Conservation (phyloP, 2,888 invertebrate species). For the Odontomyia ornata region DNA sequence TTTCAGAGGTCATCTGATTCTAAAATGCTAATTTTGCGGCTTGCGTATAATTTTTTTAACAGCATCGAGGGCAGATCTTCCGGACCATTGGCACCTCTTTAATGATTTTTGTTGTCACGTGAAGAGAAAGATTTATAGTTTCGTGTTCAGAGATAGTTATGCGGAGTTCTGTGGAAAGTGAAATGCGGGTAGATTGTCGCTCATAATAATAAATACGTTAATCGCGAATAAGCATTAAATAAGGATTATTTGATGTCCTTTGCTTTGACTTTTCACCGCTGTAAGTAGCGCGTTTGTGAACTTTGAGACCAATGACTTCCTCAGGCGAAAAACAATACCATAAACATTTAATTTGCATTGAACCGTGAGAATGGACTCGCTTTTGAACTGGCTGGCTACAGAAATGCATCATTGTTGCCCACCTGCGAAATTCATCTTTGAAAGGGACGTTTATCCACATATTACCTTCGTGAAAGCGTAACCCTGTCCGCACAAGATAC, state of each 20-base stretch:
- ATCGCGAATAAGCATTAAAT: no score
- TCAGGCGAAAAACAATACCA: no score
- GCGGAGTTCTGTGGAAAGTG: neutral
- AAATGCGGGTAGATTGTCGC: no score
- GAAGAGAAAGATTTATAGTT: constrained; percentile 2
- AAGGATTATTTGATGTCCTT: no score
- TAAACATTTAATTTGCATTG: neutral
- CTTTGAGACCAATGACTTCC: no score
- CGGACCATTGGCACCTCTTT: neutral
- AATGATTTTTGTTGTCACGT: neutral
- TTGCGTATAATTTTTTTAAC: neutral
- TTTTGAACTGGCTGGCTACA: neutral
- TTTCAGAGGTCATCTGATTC: constrained; percentile 21
- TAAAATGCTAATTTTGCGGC: constrained; percentile 7
- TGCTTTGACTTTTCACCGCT: no score
- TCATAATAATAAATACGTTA: no score
- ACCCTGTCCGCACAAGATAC: neutral
- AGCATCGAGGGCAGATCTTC: constrained; percentile 1
- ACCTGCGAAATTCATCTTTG: constrained; percentile 1
- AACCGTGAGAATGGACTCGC: neutral
- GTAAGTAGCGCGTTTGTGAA: no score
- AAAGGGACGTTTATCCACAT: neutral
- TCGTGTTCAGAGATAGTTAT: neutral
- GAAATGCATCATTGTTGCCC: neutral
- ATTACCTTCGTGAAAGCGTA: neutral